These are phyloP conservation scores for Idaea biselata DNA, from an alignment of 2,888 invertebrate genomes.

Conservation along the genomic window DNA sequence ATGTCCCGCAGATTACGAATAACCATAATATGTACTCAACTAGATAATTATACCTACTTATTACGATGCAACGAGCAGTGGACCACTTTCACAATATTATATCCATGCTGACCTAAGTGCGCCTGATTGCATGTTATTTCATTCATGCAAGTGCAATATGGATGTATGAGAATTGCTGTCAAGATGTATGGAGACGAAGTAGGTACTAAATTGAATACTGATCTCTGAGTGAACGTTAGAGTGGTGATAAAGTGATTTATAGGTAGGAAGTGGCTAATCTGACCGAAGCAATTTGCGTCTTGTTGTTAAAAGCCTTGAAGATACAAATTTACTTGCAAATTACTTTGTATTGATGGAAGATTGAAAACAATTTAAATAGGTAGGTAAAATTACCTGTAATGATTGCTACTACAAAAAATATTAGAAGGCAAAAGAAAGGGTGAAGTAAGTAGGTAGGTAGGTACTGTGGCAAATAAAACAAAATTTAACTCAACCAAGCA, in stretches of 20 bases:
- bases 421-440: background rate
- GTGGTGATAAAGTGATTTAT: background rate
- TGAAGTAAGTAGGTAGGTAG: too few relatives aligned
- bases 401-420: background rate
- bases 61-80: background rate
- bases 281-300: background rate
- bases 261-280: background rate
- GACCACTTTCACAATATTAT: constrained; percentile 15
- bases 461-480: background rate
- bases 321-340: background rate
- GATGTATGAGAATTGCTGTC: constrained; percentile 5
- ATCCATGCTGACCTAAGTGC: constrained; percentile 16
- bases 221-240: too few relatives aligned
- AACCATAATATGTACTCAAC: background rate
- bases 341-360: background rate
- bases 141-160: constrained; percentile 22
- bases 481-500: constrained; percentile 22
- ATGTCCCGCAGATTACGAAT: constrained; percentile 1
- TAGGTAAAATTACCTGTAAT: background rate
- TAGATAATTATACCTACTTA: background rate
- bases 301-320: background rate
- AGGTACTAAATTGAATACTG: background rate
- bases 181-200: background rate
- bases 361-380: background rate
- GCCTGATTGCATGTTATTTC: constrained; percentile 24